Evolutionary conservation across 2,113 vertebrate species (phyloP), one percentile per base, ranked within the genome.

Genomic region (Notechis scutatus): DNA sequence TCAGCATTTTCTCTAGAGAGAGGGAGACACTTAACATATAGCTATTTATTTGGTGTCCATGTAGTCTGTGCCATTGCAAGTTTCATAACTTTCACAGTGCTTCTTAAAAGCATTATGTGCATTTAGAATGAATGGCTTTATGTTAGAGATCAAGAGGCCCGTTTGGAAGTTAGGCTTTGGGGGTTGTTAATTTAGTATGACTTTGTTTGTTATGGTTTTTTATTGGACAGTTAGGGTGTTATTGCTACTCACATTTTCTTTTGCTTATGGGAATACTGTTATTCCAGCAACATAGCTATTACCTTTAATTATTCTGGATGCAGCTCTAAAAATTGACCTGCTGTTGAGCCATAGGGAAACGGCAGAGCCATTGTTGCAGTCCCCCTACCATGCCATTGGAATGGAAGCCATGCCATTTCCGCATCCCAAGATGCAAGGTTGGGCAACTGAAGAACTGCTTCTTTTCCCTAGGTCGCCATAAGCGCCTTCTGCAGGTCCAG

Each of bases 401-500:
- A 15, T 61, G 86, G 54, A 61, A 54, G 47, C 56, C 39, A 4
- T 50, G 91, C 29, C 0, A 0, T 50, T 20, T 89, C 15, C 23
- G 14, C 1, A 55, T 55, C 90, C 91, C 50, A 57, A 10, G 23
- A 81, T 87, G 18, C 21, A 91, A 26, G 56, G 6, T 88, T 10
- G 86, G 55, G 88, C 20, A 1, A 47, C 11, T 47, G 93, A 74
- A 54, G 5, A 95, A 92, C 94, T 0, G 87, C 91, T 54, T 91
- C 92, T 87, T 94, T 69, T 34, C 90, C 94, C 14, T 94, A 98
- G 98, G 97, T 97, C 98, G 92, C 90, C 98, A 97, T 90, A 98
- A 97, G 95, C 97, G 98, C 92, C 96, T 97, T 24, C 97, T 98
- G 94, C 98, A 98, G 89, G 96, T 97, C 3, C 99, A 98, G 96